Percentiles rank a stretch among this genome's conserved stretches.
Evolutionary conservation across 2,113 vertebrate species (phyloP).

Genomic region (Scortum barcoo): DNA sequence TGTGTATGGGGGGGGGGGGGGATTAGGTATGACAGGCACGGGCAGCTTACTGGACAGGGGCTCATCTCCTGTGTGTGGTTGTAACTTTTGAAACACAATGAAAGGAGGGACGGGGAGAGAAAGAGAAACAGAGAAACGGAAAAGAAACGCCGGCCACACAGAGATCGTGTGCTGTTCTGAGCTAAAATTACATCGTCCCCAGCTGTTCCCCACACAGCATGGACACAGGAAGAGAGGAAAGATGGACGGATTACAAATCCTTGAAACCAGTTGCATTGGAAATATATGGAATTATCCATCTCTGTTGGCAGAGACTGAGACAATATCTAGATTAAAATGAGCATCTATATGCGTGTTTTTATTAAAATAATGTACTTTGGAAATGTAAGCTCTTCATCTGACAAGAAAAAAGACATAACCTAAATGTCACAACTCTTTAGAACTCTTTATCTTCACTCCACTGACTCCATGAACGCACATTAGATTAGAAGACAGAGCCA

Average conservation of each 20-base stretch:
- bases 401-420: not conserved
- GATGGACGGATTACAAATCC: constrained; percentile 37
- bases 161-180: constrained; percentile 30
- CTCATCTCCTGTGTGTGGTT: constrained; percentile 34
- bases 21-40: constrained; percentile 54
- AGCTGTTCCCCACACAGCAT: constrained; percentile 34
- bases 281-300: constrained; percentile 19
- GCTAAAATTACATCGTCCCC: constrained; percentile 56
- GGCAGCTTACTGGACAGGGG: constrained; percentile 53
- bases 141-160: not conserved
- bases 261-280: constrained; percentile 4
- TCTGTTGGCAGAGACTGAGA: not conserved
- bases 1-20: too few relatives aligned
- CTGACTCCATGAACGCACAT: not conserved
- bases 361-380: not conserved
- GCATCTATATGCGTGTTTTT: not conserved
- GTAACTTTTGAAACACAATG: constrained; percentile 13
- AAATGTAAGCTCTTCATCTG: not conserved
- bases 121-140: constrained; percentile 10
- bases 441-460: not conserved
- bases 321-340: constrained; percentile 16
- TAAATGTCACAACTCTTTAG: not conserved
- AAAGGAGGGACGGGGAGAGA: constrained; percentile 21
- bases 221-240: not conserved
- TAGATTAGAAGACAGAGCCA: too few relatives aligned